phyloP scores from a whole-genome alignment of 2,113 vertebrate genomes.

The Polypterus bichir region DNA sequence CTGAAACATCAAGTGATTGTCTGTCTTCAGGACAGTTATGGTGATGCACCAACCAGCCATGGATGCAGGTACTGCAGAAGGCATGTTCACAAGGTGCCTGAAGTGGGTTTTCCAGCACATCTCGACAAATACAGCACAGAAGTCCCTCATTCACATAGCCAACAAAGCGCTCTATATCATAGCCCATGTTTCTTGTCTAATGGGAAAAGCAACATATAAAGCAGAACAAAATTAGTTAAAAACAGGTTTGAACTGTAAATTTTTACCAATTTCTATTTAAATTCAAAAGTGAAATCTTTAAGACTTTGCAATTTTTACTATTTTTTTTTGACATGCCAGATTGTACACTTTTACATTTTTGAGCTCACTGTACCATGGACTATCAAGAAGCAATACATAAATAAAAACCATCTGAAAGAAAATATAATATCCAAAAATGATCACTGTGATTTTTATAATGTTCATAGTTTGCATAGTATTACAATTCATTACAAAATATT shows the following conservation, averaged over 20 bases:
- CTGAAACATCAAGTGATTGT: conserved; percentile 49
- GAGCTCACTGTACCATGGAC: too few relatives aligned
- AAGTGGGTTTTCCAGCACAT: conserved; percentile 67
- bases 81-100: conserved; percentile 80
- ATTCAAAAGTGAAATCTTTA: too few relatives aligned
- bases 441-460: too few relatives aligned
- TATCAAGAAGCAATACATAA: too few relatives aligned
- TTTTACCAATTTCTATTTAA: neutral
- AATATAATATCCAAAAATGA: too few relatives aligned
- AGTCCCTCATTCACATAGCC: conserved; percentile 79
- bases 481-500: too few relatives aligned
- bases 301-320: too few relatives aligned
- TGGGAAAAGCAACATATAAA: neutral
- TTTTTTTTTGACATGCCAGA: too few relatives aligned
- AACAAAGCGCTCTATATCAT: conserved; percentile 73
- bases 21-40: conserved; percentile 75
- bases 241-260: neutral
- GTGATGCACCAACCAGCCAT: conserved; percentile 68
- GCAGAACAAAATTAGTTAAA: neutral
- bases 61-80: conserved; percentile 72
- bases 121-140: conserved; percentile 72
- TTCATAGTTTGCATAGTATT: too few relatives aligned
- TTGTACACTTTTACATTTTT: too few relatives aligned
- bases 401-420: too few relatives aligned
- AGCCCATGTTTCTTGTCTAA: conserved; percentile 54